Base-by-base conservation (phyloP, 2,113 vertebrate genomes). In the Dunckerocampus dactyliophorus region DNA sequence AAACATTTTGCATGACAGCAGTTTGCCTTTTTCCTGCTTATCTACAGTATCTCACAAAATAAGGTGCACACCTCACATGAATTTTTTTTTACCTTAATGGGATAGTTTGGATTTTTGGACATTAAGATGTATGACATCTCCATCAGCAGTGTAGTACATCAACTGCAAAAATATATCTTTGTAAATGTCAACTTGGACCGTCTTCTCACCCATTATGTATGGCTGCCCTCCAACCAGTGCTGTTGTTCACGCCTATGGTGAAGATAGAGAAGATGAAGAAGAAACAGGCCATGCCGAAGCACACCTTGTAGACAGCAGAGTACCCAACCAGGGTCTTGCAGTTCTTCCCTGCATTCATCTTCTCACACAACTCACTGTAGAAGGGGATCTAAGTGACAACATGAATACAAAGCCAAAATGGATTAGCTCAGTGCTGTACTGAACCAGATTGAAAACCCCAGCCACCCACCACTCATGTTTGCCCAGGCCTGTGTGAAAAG, bases 241-340 rank as follows among this genome's bases (percentile, higher is more conserved):
- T 98, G 82, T 72, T 94, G 51, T 88, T 89, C 66, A 99, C 86
- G 51, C 90, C 86, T 55, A 99, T 67, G 63, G 95, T 98, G 83
- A 99, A 80, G 49, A 98, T 16, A 47, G 49, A 90, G 74, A 98
- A 94, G 12, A 96, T 43, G 5, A 96, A 91, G 87, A 99, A 99
- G 91, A 99, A 99, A 82, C 93, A 94, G 65, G 95, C 93, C 95
- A 97, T 98, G 75, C 97, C 97, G 21, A 99, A 99, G 77, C 96
- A 98, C 78, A 99, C 92, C 79, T 94, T 93, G 74, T 99, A 99
- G 24, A 99, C 97, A 0, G 96, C 96, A 1, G 95, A 92, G 62
- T 97, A 99, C 8, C 97, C 96, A 43, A 98, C 93, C 63, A 99
- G 85, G 63, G 87, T 89, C 82, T 94, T 91, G 19, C 97, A 99